phyloP scores from a whole-genome alignment of 2,888 invertebrate species.

The Encarsia formosa region DNA sequence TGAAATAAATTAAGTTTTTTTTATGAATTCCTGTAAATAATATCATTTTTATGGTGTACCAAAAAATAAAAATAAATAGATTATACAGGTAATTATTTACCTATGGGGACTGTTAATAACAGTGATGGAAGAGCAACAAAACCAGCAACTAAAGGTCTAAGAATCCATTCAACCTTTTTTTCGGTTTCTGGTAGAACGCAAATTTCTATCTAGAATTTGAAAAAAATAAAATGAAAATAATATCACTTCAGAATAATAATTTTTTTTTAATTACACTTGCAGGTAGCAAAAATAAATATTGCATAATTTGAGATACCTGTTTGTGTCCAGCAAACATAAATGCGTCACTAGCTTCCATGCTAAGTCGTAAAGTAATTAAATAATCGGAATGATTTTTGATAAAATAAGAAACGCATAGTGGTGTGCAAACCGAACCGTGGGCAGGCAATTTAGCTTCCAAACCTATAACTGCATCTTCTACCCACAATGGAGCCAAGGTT shows the following conservation, averaged over 20 bases:
- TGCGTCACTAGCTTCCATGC: conserved; percentile 79
- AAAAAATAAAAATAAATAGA: conserved; percentile 30
- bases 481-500: conserved; percentile 56
- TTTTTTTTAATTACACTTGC: too few species aligned
- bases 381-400: conserved; percentile 69
- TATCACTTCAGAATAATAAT: too few species aligned
- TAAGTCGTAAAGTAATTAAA: conserved; percentile 68
- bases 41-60: conserved; percentile 29
- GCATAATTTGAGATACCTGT: conserved; percentile 57
- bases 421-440: conserved; percentile 69
- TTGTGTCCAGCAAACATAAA: conserved; percentile 96
- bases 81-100: conserved; percentile 31
- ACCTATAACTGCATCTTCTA: conserved; percentile 62
- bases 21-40: not conserved
- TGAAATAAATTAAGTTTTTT: conserved; percentile 24
- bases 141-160: conserved; percentile 68
- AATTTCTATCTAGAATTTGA: conserved; percentile 47
- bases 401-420: conserved; percentile 66
- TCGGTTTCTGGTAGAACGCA: conserved; percentile 58
- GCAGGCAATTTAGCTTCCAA: conserved; percentile 66
- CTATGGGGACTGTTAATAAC: conserved; percentile 51
- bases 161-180: conserved; percentile 67
- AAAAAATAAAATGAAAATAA: not conserved
- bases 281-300: too few species aligned
- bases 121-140: conserved; percentile 58